Conservation (phyloP, 2,888 invertebrate species). For the Stramonita haemastoma region DNA sequence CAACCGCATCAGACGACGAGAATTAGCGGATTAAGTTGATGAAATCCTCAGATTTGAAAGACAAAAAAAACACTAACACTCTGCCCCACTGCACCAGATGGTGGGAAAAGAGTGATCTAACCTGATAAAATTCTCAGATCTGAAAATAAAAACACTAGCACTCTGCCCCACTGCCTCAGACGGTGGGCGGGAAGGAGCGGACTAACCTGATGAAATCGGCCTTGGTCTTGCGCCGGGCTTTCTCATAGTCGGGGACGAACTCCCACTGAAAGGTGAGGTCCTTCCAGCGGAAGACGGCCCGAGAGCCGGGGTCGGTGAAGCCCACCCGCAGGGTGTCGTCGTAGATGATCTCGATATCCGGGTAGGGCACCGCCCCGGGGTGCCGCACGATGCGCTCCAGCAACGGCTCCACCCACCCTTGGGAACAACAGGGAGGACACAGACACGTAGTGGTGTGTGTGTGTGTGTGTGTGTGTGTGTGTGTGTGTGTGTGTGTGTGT, state of each 20-base stretch:
- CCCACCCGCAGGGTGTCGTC: constrained; percentile 35
- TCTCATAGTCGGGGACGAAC: constrained; percentile 41
- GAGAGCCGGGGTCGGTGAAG: constrained; percentile 4
- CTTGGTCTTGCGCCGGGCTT: constrained; percentile 25
- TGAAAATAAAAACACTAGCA: too few relatives aligned
- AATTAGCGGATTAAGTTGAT: too few relatives aligned
- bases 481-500: too few relatives aligned
- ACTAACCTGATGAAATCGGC: constrained; percentile 46
- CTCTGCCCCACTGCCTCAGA: neutral
- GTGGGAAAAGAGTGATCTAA: too few relatives aligned
- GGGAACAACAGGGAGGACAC: neutral
- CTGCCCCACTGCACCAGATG: too few relatives aligned
- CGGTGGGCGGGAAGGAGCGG: neutral
- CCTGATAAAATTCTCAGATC: too few relatives aligned
- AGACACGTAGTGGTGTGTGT: too few relatives aligned
- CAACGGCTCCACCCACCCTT: constrained; percentile 46
- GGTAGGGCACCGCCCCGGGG: constrained; percentile 41
- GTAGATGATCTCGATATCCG: constrained; percentile 44
- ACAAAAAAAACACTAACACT: too few relatives aligned
- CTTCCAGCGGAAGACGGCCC: constrained; percentile 43
- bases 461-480: too few relatives aligned
- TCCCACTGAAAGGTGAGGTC: constrained; percentile 47
- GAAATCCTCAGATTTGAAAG: too few relatives aligned
- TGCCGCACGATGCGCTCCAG: constrained; percentile 37
- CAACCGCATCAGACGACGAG: too few relatives aligned